Base-by-base conservation (phyloP, 2,888 invertebrate species). In the Limnephilus marmoratus region DNA sequence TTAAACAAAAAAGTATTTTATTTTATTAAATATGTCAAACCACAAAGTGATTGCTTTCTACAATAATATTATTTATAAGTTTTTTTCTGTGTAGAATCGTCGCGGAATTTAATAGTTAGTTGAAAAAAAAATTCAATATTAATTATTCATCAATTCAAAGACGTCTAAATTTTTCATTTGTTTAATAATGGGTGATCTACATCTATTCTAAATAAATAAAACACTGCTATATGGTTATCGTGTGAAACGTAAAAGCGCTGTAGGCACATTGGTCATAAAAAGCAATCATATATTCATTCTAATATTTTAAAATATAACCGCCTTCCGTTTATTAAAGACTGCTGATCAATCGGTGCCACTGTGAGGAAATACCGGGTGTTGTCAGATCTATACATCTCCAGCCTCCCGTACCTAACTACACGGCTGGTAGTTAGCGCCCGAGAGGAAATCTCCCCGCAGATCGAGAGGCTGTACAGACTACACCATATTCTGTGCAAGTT, bases 381-480 rank as follows among this genome's bases (percentile, higher is more conserved):
- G 24, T 68, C 68, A n/a, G 68, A 68, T 45, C 45, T 45, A 41
- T n/a, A 24, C 68, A 68, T 68, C 68, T 68, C 68, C 68, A 68
- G 68, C 68, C 24, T 68, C 24, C 68, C 3, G 5, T 53, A 18
- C 5, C 18, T 68, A 68, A 24, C 68, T 68, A 15, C 24, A 68
- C 68, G 68, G 68, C 24, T 68, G 68, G 34, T 83, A 37, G 83
- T 83, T 83, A 31, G 83, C 83, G 18, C 83, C 83, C 83, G 37
- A 41, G 37, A 83, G 83, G 83, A 83, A 83, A 83, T 83, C 31
- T 83, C 5, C 24, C 24, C 9, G 83, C 83, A 24, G 83, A 83
- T 83, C 34, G 83, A 24, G 82, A 34, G 82, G 31, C 68, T 53
- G 18, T 45, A 12, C 45, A 12, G 45, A 12, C 45, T 53, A 18